Evolutionary conservation across 2,797 vertebrate species (phyloP).

Genomic region (Amazona finschi): DNA sequence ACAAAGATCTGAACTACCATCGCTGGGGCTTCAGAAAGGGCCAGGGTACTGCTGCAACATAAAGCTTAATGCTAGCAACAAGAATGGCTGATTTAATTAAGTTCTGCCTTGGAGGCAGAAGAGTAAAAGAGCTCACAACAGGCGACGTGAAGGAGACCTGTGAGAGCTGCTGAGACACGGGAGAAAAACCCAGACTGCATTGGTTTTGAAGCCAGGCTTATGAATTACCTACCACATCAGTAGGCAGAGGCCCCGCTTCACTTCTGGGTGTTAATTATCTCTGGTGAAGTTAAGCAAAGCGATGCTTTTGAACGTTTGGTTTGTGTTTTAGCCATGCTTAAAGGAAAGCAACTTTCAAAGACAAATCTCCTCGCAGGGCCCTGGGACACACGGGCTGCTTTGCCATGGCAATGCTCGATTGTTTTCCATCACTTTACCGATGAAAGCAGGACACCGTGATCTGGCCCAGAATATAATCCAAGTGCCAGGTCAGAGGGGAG

Average conservation of each 20-base stretch:
- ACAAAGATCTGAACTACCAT: not conserved
- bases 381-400: not conserved
- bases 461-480: not conserved
- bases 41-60: not conserved
- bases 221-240: not conserved
- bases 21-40: not conserved
- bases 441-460: not conserved
- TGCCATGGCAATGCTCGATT: not conserved
- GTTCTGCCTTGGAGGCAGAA: not conserved
- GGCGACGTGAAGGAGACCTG: not conserved
- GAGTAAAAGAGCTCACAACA: not conserved
- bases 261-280: not conserved
- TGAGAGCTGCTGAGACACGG: not conserved
- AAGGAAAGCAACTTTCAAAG: not conserved
- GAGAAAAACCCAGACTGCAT: not conserved
- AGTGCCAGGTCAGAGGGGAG: not conserved
- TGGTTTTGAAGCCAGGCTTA: not conserved
- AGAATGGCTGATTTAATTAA: not conserved
- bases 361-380: not conserved
- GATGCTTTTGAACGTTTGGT: not conserved
- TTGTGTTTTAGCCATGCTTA: not conserved
- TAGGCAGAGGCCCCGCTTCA: not conserved
- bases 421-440: not conserved
- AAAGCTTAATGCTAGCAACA: not conserved
- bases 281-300: not conserved